Percentiles rank a stretch among this genome's conserved stretches.
These are phyloP conservation scores for Brenthis ino DNA, from an alignment of 2,888 invertebrate genomes.

Conservation along the genomic window DNA sequence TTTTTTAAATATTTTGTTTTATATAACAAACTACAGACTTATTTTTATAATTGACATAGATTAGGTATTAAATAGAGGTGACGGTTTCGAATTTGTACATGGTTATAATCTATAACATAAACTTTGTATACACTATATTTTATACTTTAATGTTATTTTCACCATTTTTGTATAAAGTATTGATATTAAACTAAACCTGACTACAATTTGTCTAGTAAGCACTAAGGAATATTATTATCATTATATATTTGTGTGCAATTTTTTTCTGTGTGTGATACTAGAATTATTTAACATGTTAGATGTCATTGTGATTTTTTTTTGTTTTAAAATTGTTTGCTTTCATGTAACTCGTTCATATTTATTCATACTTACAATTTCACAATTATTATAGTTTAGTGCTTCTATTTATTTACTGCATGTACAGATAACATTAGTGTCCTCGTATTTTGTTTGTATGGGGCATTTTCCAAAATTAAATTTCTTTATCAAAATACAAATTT, in stretches of 20 bases:
- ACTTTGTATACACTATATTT: constrained; percentile 35
- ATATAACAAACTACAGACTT: constrained; percentile 24
- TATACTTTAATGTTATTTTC: constrained; percentile 33
- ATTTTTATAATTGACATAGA: constrained; percentile 35
- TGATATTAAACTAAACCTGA: constrained; percentile 16
- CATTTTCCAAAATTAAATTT: not conserved
- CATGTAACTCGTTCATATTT: not conserved
- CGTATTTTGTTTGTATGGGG: not conserved
- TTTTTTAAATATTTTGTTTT: constrained; percentile 17
- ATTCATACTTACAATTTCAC: constrained; percentile 1
- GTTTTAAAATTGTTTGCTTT: constrained; percentile 2
- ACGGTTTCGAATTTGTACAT: constrained; percentile 29
- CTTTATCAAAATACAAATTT: constrained; percentile 4
- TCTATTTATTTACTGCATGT: constrained; percentile 17
- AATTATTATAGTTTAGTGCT: not conserved
- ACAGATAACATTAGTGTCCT: constrained; percentile 1
- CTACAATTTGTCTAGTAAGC: constrained; percentile 27
- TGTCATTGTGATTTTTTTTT: constrained; percentile 20
- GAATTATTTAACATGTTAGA: constrained; percentile 33
- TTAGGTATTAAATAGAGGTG: constrained; percentile 27
- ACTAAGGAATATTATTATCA: constrained; percentile 29
- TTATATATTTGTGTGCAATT: constrained; percentile 41
- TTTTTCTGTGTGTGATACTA: constrained; percentile 44
- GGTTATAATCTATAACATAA: constrained; percentile 14
- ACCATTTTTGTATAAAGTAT: constrained; percentile 30